phyloP scores from a whole-genome alignment of 35 echinoderm and acorn worm species.

The Stichopus chloronotus region DNA sequence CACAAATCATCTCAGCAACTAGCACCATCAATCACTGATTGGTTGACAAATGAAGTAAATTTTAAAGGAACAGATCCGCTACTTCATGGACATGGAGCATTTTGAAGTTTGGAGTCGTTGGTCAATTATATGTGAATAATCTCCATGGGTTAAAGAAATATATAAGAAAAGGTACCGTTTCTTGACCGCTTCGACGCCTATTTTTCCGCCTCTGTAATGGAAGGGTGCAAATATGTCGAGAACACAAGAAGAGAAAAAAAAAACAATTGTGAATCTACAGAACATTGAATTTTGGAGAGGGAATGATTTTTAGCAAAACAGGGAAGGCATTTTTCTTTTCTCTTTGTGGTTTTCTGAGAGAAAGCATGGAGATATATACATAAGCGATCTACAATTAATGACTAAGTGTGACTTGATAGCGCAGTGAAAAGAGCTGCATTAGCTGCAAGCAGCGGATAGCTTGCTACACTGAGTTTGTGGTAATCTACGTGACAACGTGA shows the following conservation, averaged over 20 bases:
- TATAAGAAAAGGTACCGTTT: slow-evolving; percentile 56
- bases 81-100: too few relatives aligned
- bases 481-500: not conserved
- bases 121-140: slow-evolving; percentile 33
- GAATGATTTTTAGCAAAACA: not conserved
- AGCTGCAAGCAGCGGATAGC: not conserved
- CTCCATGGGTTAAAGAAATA: slow-evolving; percentile 35
- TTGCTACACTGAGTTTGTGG: not conserved
- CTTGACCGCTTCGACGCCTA: slow-evolving; percentile 61
- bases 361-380: not conserved
- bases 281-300: not conserved
- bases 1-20: too few relatives aligned
- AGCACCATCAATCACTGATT: too few relatives aligned
- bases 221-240: slow-evolving; percentile 49
- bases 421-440: not conserved
- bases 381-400: not conserved
- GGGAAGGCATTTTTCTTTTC: not conserved
- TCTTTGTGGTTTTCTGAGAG: not conserved
- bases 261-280: slow-evolving; percentile 37
- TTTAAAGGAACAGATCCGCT: too few relatives aligned
- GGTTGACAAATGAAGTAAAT: too few relatives aligned
- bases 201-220: slow-evolving; percentile 62
- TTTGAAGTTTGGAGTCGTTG: too few relatives aligned
- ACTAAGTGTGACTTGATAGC: slow-evolving; percentile 12
- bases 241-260: slow-evolving; percentile 50